Conservation (phyloP, 2,888 invertebrate species). For the Andrena hattorfiana region DNA sequence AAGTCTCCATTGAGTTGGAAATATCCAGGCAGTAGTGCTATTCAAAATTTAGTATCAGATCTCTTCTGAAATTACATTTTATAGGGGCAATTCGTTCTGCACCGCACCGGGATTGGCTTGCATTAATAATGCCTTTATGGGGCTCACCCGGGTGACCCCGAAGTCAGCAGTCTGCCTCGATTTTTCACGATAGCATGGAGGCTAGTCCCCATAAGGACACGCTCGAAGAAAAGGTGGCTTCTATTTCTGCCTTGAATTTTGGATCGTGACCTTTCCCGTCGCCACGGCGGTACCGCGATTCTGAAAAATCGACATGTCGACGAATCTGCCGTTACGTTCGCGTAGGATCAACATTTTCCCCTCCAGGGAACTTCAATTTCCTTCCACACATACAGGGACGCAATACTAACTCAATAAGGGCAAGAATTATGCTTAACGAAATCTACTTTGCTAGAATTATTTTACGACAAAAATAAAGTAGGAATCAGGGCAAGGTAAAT, state of each 20-base stretch:
- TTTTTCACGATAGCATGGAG: constrained; percentile 61
- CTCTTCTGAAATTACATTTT: constrained; percentile 79
- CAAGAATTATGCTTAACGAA: too few relatives aligned
- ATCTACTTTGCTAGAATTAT: too few relatives aligned
- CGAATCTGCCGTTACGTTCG: background rate
- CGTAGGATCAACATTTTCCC: background rate
- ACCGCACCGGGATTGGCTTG: constrained; percentile 78
- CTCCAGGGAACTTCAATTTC: background rate
- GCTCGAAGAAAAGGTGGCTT: constrained; percentile 37
- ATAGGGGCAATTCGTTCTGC: constrained; percentile 79
- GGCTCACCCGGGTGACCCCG: constrained; percentile 66
- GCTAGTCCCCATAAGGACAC: constrained; percentile 33
- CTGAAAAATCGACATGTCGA: constrained; percentile 3
- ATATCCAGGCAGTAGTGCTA: constrained; percentile 63
- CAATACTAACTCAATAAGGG: background rate
- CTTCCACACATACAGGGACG: background rate
- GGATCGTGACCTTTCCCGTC: background rate
- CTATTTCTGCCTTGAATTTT: constrained; percentile 24
- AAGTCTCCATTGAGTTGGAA: constrained; percentile 61
- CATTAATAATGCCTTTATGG: constrained; percentile 81
- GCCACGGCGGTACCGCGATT: background rate
- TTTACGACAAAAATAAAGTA: too few relatives aligned
- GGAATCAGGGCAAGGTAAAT: too few relatives aligned
- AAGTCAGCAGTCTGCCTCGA: constrained; percentile 68
- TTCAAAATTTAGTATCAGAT: constrained; percentile 76